Percentiles rank a stretch among this genome's conserved stretches.
These are phyloP conservation scores for Stegana nigrithorax DNA, from an alignment of 2,888 invertebrate genomes.

Conservation along the genomic window DNA sequence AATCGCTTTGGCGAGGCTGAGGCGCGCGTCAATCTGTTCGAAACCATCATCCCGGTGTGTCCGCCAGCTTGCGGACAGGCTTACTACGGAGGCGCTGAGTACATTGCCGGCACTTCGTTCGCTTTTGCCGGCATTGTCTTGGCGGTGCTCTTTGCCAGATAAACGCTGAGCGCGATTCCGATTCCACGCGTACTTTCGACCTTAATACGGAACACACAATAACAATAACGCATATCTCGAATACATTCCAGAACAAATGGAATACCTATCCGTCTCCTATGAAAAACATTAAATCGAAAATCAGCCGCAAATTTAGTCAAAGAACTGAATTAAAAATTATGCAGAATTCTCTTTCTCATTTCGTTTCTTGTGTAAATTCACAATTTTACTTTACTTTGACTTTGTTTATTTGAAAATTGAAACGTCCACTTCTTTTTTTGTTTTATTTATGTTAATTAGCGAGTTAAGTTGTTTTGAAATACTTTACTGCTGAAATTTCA, in stretches of 20 bases:
- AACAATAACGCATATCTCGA: constrained; percentile 37
- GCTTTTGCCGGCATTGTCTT: constrained; percentile 70
- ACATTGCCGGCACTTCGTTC: constrained; percentile 67
- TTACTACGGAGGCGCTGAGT: constrained; percentile 63
- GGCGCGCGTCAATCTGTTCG: constrained; percentile 83
- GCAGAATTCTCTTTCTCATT: too few species aligned
- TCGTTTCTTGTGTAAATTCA: too few species aligned
- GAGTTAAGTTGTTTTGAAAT: constrained; percentile 36
- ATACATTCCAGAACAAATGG: constrained; percentile 27
- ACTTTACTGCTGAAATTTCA: constrained; percentile 20
- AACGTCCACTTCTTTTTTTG: constrained; percentile 49
- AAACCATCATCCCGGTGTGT: constrained; percentile 91
- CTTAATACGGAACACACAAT: constrained; percentile 28
- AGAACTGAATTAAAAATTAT: too few species aligned
- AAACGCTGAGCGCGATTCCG: too few species aligned
- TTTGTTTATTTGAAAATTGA: constrained; percentile 20
- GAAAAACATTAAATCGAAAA: constrained; percentile 9
- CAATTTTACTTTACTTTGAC: too few species aligned
- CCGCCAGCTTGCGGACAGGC: constrained; percentile 84
- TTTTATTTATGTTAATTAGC: constrained; percentile 52
- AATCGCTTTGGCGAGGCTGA: constrained; percentile 89
- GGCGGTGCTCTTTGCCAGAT: constrained; percentile 68
- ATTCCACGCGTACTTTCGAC: too few species aligned
- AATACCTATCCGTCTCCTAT: constrained; percentile 25
- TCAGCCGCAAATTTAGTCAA: not conserved